Base-by-base conservation (phyloP, 2,113 vertebrate genomes). In the Brachirus orientalis region DNA sequence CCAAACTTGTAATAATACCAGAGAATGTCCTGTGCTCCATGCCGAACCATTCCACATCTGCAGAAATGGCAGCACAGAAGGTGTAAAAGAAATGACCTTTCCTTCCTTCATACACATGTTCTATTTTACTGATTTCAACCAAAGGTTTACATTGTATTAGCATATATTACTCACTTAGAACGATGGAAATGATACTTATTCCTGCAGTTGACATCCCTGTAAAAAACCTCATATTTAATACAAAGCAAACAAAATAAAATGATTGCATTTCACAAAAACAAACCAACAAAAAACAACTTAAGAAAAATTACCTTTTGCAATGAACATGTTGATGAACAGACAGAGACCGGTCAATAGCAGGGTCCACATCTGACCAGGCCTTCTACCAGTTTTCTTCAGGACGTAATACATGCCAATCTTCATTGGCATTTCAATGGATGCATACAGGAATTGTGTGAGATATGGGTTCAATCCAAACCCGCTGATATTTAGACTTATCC, bases 41-140 rank as follows among this genome's bases (percentile, higher is more conserved):
- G 52, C 91, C 75, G 33, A 89, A 89, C 93, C 93, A 94, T 48
- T 94, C 93, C 20, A 93, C 69, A 75, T 78, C 93, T 94, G 76
- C n/a, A 72, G 48, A 45, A 57, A 54, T 1, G 8, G 43, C 22
- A 64, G 11, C 44, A 59, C 40, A 59, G 20, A 28, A 44, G 8
- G n/a, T n/a, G n/a, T n/a, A n/a, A n/a, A n/a, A n/a, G n/a, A n/a
- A n/a, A n/a, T n/a, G n/a, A n/a, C n/a, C n/a, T n/a, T n/a, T n/a
- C n/a, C n/a, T n/a, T n/a, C n/a, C n/a, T n/a, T n/a, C n/a, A n/a
- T n/a, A n/a, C n/a, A 50, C 47, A 45, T 18, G n/a, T 54, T 35
- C 11, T 52, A 6, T 19, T 33, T 9, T 5, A 1, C 6, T 28
- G 3, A 28, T 28, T 10, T 56, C 54, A 55, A 2, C 12, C 8